Percentiles rank a stretch among this genome's conserved stretches.
Evolutionary conservation across 2,797 vertebrate genomes (phyloP).

Genomic region (Dipus sagitta): DNA sequence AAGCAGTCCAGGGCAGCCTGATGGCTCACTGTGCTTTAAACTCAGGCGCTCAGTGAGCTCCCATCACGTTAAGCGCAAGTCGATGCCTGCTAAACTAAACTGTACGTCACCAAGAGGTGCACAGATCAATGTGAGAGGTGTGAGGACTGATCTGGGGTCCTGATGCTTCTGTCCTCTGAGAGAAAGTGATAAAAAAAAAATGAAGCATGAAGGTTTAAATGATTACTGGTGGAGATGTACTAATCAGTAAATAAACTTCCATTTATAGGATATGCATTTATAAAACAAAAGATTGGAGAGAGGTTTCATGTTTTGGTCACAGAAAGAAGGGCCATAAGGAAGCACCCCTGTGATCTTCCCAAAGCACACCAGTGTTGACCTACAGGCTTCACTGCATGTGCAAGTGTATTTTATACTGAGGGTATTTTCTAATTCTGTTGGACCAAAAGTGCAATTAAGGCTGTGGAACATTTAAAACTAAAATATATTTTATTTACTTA

Average conservation of each 20-base stretch:
- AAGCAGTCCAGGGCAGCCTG: rapidly evolving
- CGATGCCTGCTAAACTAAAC: not conserved
- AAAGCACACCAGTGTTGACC: not conserved
- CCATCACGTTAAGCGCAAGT: rapidly evolving
- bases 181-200: not conserved
- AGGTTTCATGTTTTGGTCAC: not conserved
- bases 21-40: not conserved
- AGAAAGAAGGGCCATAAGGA: not conserved
- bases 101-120: not conserved
- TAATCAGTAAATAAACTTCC: not conserved
- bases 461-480: not conserved
- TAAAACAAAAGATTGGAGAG: not conserved
- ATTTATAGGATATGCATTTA: not conserved
- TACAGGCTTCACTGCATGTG: not conserved
- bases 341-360: not conserved
- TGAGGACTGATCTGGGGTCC: rapidly evolving
- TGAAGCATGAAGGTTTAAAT: not conserved
- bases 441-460: not conserved
- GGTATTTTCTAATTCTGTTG: slow-evolving; percentile 11
- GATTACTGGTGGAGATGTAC: not conserved
- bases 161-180: not conserved
- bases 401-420: not conserved
- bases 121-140: not conserved
- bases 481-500: not conserved
- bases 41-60: not conserved